Percentiles rank a stretch among this genome's conserved stretches.
These are phyloP conservation scores for Camelus dromedarius DNA, from an alignment of 2,113 vertebrate species.

Conservation along the genomic window DNA sequence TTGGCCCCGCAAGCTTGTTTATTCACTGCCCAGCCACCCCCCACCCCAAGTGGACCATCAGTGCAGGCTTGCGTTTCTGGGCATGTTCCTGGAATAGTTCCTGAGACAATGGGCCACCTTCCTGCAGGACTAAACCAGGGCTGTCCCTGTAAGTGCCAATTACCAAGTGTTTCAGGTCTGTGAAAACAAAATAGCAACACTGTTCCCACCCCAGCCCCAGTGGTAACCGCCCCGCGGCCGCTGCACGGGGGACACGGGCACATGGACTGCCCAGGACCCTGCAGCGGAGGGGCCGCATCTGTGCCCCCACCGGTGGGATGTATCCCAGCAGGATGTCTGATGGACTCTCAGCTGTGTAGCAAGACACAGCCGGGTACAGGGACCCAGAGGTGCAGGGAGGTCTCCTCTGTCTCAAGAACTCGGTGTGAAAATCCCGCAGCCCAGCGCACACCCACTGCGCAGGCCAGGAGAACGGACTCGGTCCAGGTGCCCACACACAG, in stretches of 20 bases:
- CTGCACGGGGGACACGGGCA: accelerated
- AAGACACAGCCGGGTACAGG: too few relatives aligned
- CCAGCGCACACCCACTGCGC: accelerated
- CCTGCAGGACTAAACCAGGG: neutral
- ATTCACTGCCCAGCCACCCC: accelerated
- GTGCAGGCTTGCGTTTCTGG: accelerated
- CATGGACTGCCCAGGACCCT: accelerated
- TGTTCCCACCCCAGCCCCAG: accelerated
- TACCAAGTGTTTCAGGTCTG: accelerated
- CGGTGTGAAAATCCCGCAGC: neutral
- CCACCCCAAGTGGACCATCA: accelerated
- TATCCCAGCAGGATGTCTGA: accelerated
- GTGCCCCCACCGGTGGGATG: accelerated
- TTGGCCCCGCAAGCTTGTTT: accelerated
- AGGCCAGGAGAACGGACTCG: accelerated
- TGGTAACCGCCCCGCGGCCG: accelerated
- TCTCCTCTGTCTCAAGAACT: neutral
- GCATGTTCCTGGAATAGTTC: too few relatives aligned
- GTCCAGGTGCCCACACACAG: neutral
- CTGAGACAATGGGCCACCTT: accelerated
- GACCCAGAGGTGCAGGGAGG: neutral
- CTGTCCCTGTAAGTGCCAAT: neutral
- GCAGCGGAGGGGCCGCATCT: accelerated
- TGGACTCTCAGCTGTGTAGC: accelerated
- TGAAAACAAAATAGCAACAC: accelerated